A percentile compares a stretch with the other conserved stretches of the same genome.
These are phyloP conservation scores for Agapostemon virescens DNA, from an alignment of 2,888 invertebrate species.

Conservation along the genomic window DNA sequence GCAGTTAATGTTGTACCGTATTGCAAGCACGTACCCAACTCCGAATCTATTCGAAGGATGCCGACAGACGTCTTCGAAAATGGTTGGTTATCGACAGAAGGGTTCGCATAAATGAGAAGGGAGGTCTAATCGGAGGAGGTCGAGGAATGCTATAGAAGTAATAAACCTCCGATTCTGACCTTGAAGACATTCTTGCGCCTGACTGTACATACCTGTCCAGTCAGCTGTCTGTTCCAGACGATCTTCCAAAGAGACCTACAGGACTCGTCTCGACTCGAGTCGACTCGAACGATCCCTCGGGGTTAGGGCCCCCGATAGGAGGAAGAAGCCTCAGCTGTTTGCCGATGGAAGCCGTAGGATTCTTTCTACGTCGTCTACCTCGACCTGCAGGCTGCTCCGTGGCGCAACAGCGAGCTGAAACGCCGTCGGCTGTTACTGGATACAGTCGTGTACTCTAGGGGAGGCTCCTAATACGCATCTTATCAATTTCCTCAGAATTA, in stretches of 20 bases:
- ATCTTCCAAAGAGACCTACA: constrained; percentile 32
- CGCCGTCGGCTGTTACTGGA: constrained; percentile 47
- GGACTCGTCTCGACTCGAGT: constrained; percentile 22
- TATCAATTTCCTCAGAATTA: background rate
- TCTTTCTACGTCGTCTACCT: constrained; percentile 50
- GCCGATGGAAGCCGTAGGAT: constrained; percentile 74
- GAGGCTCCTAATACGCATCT: background rate
- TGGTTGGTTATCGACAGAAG: background rate
- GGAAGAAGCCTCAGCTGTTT: constrained; percentile 77
- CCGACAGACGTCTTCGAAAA: background rate
- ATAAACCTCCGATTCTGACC: constrained; percentile 12
- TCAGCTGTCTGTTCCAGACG: constrained; percentile 36
- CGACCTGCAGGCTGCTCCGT: constrained; percentile 44
- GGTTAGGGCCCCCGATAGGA: constrained; percentile 64
- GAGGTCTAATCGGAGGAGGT: background rate
- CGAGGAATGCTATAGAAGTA: constrained; percentile 1
- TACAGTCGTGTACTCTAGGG: constrained; percentile 45
- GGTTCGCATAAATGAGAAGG: background rate
- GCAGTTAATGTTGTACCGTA: background rate
- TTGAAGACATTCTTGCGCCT: constrained; percentile 13
- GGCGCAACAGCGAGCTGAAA: constrained; percentile 49
- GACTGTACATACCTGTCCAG: constrained; percentile 18
- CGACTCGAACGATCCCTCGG: constrained; percentile 59
- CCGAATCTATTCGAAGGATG: background rate
- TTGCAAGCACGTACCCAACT: background rate